These are phyloP conservation scores for Brachionus rotundiformis DNA, from an alignment of 1,140 invertebrate genomes.

Conservation along the genomic window DNA sequence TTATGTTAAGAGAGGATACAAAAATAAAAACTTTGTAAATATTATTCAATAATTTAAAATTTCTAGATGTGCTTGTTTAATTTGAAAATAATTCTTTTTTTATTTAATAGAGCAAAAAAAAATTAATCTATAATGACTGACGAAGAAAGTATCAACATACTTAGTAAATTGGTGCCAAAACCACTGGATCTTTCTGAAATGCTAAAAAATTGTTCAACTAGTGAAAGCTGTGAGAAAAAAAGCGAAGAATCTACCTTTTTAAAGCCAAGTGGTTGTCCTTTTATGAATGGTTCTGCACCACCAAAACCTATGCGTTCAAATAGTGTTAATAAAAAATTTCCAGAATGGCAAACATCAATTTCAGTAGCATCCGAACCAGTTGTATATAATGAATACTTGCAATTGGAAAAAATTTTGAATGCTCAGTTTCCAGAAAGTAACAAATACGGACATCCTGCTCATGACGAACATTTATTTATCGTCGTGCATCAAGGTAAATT, in stretches of 20 bases:
- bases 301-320: neutral
- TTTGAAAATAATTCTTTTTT: neutral
- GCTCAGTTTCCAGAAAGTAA: slow-evolving; percentile 81
- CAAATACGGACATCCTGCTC: slow-evolving; percentile 73
- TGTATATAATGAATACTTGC: slow-evolving; percentile 54
- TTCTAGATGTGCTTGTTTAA: neutral
- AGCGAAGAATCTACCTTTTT: neutral
- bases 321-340: slow-evolving; percentile 51
- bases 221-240: neutral
- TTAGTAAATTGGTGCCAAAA: slow-evolving; percentile 22
- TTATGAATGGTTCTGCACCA: neutral
- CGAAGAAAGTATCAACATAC: slow-evolving; percentile 42
- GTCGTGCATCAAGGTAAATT: slow-evolving; percentile 89
- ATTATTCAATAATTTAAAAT: neutral
- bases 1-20: no score
- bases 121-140: slow-evolving; percentile 29
- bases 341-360: slow-evolving; percentile 51
- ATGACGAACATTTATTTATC: slow-evolving; percentile 97
- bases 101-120: slow-evolving; percentile 6
- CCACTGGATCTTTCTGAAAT: neutral
- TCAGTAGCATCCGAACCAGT: slow-evolving; percentile 51
- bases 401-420: slow-evolving; percentile 81
- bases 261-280: neutral
- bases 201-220: neutral
- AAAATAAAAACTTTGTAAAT: neutral